A percentile compares a stretch with the other conserved stretches of the same genome.
These are phyloP conservation scores for Gonatopus flavifemur DNA, from an alignment of 1,140 invertebrate species.

Conservation along the genomic window DNA sequence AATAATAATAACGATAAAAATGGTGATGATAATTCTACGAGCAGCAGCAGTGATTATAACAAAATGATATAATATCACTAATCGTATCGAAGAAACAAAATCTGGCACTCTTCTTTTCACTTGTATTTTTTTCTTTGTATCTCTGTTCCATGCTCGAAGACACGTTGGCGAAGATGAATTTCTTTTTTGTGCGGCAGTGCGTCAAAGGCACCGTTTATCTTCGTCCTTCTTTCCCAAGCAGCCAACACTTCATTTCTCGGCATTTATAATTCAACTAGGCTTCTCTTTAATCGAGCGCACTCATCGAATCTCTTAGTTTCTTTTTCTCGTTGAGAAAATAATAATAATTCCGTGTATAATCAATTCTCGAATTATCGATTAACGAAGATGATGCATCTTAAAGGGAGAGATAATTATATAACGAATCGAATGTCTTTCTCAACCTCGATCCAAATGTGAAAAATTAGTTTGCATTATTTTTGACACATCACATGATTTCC, in stretches of 20 bases:
- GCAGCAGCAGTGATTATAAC: slow-evolving; percentile 1
- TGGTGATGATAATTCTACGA: slow-evolving; percentile 20
- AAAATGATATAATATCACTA: slow-evolving; percentile 3
- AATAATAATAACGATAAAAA: slow-evolving; percentile 16
- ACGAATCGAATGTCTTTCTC: no score
- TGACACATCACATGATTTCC: no score
- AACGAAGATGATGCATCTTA: neutral
- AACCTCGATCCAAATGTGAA: no score
- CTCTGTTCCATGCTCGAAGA: no score
- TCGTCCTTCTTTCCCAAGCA: slow-evolving; percentile 12
- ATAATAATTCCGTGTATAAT: neutral
- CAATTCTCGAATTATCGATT: neutral
- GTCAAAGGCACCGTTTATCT: slow-evolving; percentile 30
- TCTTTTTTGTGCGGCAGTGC: slow-evolving; percentile 26
- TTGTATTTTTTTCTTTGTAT: no score
- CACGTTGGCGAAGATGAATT: slow-evolving; percentile 4
- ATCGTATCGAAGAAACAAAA: no score
- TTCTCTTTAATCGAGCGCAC: no score
- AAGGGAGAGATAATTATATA: neutral
- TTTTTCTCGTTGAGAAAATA: neutral
- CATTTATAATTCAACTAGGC: no score
- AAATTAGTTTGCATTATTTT: no score
- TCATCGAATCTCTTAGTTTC: slow-evolving; percentile 2
- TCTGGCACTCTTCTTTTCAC: no score
- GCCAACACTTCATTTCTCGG: slow-evolving; percentile 2